phyloP scores from a whole-genome alignment of 2,888 invertebrate species.

The Bedellia somnulentella region DNA sequence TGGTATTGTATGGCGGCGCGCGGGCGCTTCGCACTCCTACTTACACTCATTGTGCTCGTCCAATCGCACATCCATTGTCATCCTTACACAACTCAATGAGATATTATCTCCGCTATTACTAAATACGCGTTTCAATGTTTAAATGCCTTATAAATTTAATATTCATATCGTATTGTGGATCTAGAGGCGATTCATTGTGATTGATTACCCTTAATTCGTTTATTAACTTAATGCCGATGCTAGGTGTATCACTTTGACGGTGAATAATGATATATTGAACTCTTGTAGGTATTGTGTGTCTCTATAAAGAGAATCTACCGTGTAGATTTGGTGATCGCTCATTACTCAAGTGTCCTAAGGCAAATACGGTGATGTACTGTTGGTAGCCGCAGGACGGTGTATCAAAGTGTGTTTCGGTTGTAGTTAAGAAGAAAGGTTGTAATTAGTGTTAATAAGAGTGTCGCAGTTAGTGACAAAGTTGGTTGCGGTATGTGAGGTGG shows the following conservation, averaged over 20 bases:
- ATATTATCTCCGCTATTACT: conserved; percentile 43
- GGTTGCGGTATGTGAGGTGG: too few species aligned
- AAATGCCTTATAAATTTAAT: conserved; percentile 38
- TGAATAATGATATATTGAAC: conserved; percentile 14
- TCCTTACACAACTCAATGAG: conserved; percentile 28
- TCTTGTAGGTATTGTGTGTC: conserved; percentile 4
- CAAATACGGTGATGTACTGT: too few species aligned
- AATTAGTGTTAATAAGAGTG: too few species aligned
- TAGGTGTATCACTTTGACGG: conserved; percentile 18
- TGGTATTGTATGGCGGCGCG: conserved; percentile 34
- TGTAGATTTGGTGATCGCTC: too few species aligned
- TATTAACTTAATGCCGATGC: conserved; percentile 21
- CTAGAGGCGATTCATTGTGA: conserved; percentile 29
- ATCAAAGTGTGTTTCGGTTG: too few species aligned
- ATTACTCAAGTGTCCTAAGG: too few species aligned
- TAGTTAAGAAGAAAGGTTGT: too few species aligned
- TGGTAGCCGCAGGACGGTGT: too few species aligned
- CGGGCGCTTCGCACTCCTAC: conserved; percentile 34
- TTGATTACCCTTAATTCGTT: conserved; percentile 30
- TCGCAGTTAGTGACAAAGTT: too few species aligned
- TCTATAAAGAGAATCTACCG: too few species aligned
- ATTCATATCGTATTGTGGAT: conserved; percentile 16
- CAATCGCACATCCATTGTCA: conserved; percentile 33
- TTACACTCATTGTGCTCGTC: conserved; percentile 46
- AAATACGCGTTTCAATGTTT: conserved; percentile 28